A percentile compares a stretch with the other conserved stretches of the same genome.
phyloP scores from a whole-genome alignment of 2,797 vertebrate species.

The Muraenolepis orangiensis region DNA sequence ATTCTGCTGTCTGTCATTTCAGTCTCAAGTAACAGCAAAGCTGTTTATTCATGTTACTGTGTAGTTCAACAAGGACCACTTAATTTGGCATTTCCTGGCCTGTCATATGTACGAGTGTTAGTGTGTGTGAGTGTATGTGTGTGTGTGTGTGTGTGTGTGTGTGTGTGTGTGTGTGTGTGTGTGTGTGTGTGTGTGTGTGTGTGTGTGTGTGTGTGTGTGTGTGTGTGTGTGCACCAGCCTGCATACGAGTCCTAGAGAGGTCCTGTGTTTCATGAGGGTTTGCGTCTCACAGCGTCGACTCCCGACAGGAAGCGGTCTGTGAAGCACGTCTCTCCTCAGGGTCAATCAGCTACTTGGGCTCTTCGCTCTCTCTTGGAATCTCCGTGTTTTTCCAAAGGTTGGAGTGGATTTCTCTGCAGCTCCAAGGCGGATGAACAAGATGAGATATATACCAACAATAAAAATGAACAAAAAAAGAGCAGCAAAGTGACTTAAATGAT shows the following conservation, averaged over 20 bases:
- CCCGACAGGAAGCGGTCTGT: not conserved
- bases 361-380: conserved; percentile 40
- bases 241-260: conserved; percentile 39
- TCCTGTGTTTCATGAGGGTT: conserved; percentile 17
- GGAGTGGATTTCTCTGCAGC: conserved; percentile 23
- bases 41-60: conserved; percentile 50
- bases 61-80: conserved; percentile 42
- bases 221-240: conserved; percentile 30
- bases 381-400: conserved; percentile 26
- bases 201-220: conserved; percentile 14
- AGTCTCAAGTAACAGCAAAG: conserved; percentile 48
- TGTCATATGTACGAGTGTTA: conserved; percentile 17
- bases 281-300: conserved; percentile 28
- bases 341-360: too few relatives aligned
- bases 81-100: conserved; percentile 62
- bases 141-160: conserved; percentile 1
- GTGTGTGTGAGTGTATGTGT: not conserved
- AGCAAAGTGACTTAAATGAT: too few relatives aligned
- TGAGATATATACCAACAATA: too few relatives aligned
- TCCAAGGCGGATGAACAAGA: too few relatives aligned
- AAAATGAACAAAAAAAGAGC: too few relatives aligned
- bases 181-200: conserved; percentile 3
- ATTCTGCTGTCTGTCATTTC: conserved; percentile 27
- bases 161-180: conserved; percentile 2
- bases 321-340: conserved; percentile 26